Evolutionary conservation across 2,113 vertebrate species (phyloP).

Genomic region (Sprattus sprattus): DNA sequence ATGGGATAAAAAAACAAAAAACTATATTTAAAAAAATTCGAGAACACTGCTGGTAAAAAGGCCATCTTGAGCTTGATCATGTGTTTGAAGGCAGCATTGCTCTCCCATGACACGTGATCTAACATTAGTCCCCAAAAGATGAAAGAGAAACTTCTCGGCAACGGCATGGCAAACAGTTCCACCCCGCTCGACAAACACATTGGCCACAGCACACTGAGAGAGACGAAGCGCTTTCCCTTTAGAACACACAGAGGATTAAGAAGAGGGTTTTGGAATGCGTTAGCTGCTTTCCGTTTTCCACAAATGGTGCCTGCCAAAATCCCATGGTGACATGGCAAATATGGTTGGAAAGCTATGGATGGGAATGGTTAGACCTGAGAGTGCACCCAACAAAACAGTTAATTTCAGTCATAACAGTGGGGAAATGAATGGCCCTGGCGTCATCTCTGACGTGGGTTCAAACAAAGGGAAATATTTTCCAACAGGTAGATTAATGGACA

Average conservation of each 20-base stretch:
- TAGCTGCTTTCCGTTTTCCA: neutral
- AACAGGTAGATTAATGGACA: neutral
- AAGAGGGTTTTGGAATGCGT: neutral
- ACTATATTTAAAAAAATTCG: neutral
- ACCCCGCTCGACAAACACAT: slow-evolving; percentile 57
- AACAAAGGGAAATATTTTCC: neutral
- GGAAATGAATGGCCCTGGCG: neutral
- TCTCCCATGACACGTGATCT: slow-evolving; percentile 61
- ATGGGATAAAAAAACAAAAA: neutral
- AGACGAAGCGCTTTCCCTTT: slow-evolving; percentile 46
- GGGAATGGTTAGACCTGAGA: neutral
- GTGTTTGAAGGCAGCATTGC: neutral
- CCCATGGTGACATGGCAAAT: neutral
- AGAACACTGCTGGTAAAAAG: neutral
- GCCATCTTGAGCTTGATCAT: neutral
- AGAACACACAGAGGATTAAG: slow-evolving; percentile 14
- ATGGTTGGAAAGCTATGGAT: neutral
- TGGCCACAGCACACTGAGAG: slow-evolving; percentile 48
- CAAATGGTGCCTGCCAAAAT: neutral
- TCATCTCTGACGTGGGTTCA: slow-evolving; percentile 6
- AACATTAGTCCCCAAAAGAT: neutral
- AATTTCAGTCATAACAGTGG: neutral
- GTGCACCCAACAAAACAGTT: neutral
- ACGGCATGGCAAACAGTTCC: slow-evolving; percentile 60
- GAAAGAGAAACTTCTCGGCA: neutral